A percentile compares a stretch with the other conserved stretches of the same genome.
Evolutionary conservation across 2,888 invertebrate species (phyloP).

Genomic region (Mimas tiliae): DNA sequence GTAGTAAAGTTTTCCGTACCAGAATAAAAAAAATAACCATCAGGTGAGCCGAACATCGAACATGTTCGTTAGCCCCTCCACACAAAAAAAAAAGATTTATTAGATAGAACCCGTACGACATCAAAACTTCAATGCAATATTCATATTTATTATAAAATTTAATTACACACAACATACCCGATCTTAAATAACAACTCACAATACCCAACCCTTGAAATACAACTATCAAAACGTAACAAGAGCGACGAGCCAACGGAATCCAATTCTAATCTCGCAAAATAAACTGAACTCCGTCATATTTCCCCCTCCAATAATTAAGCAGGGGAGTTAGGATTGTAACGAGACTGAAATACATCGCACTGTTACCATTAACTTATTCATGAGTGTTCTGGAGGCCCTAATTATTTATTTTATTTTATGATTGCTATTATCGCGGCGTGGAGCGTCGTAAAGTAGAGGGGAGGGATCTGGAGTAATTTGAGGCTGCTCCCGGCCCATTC

Average conservation of each 20-base stretch:
- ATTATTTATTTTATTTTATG: constrained; percentile 84
- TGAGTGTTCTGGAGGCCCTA: constrained; percentile 70
- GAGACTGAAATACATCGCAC: constrained; percentile 50
- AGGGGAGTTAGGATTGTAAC: constrained; percentile 38
- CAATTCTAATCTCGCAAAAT: constrained; percentile 35
- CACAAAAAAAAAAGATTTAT: no score
- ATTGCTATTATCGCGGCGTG: constrained; percentile 73
- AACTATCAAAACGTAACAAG: background rate
- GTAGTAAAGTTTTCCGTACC: no score
- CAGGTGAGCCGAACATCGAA: no score
- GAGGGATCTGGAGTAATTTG: constrained; percentile 25
- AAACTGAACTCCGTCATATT: constrained; percentile 58
- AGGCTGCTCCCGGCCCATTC: constrained; percentile 20
- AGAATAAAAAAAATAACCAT: no score
- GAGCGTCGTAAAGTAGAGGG: constrained; percentile 68
- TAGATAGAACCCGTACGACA: no score
- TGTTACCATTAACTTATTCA: constrained; percentile 78
- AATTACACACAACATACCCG: no score
- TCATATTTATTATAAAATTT: no score
- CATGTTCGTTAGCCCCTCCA: no score
- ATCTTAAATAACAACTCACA: background rate
- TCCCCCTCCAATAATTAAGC: constrained; percentile 64
- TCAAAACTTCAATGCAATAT: no score
- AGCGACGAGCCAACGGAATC: constrained; percentile 34
- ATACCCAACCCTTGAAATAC: background rate